Evolutionary conservation across 2,113 vertebrate genomes (phyloP), one percentile per base, ranked within the genome.

Genomic region (Leptosomus discolor): DNA sequence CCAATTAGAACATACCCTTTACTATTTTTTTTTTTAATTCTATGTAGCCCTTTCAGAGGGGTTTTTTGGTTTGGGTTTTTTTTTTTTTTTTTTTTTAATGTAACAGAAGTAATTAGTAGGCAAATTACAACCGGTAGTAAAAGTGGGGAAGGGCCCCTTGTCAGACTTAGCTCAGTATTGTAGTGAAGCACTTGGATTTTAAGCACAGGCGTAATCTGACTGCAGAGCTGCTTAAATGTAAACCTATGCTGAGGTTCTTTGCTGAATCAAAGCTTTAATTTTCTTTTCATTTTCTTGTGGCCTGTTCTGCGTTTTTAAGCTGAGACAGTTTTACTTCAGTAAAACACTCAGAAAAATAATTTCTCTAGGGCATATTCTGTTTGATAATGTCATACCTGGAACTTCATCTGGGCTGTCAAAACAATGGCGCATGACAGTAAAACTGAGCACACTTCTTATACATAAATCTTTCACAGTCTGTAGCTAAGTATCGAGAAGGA

Each of bases 311-410:
- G 58, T 96, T 95, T 94, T 94, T 81, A 95, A 95, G 65, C 65
- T 78, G 84, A 97, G 77, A 90, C 45, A 43, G n/a, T n/a, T n/a
- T n/a, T n/a, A n/a, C n/a, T n/a, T n/a, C n/a, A 96, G 80, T 94
- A 97, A 97, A 95, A 96, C 86, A 90, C 89, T 96, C 46, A 91
- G 88, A 78, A 96, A 97, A 95, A 95, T 95, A 97, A 92, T 95
- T 94, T 96, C 92, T 96, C 96, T 95, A 89, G 95, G 95, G 95
- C 86, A 97, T 97, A 95, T 79, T 97, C 91, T 97, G 91, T 96
- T 97, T 97, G 91, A 97, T 97, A 95, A 94, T 94, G 94, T 96
- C 95, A 91, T 96, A 97, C 95, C 96, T 96, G 95, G 94, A 90
- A 95, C 94, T 96, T 97, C 97, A 95, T 94, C 92, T 95, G 61